Evolutionary conservation across 2,888 invertebrate genomes (phyloP), one percentile per base, ranked within the genome.

Genomic region (Leucophora obtusa): DNA sequence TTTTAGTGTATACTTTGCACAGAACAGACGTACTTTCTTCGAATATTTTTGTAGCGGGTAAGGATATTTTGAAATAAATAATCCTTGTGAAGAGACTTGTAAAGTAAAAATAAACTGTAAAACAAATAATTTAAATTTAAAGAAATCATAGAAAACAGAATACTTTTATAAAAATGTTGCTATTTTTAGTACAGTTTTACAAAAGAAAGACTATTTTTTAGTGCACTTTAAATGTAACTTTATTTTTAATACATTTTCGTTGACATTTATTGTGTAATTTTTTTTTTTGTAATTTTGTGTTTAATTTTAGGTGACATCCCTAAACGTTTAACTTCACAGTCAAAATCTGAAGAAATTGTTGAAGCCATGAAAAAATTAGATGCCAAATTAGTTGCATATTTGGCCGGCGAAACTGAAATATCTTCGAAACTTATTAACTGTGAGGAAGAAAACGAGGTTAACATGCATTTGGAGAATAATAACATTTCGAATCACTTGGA

Each of bases 321-420:
- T 62, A 74, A 73, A 70, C 82, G 82, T 73, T 73, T 73, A 70
- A 72, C 76, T 65, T 60, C 82, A 56, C 81, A 80, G 58, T 72
- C 75, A 17, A 86, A 87, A 85, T 83, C 84, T 17, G 86, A 84
- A 76, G 87, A 87, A 83, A 85, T 87, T 84, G 87, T 88, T 84
- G 87, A 88, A 83, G 89, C 88, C 63, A 88, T 88, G 87, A 88
- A 86, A 72, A 88, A 88, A 84, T 78, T 88, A 60, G 88, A 88
- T 82, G 88, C 87, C 15, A 87, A 87, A 76, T 76, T 88, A 80
- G 87, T 86, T 50, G 88, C 88, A 54, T 79, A 88, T 10, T 86
- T 88, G 78, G 87, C 89, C 50, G 83, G 83, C 54, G 76, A 75
- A 73, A 72, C 74, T 53, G 75, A 70, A 70, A 63, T 79, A 17